phyloP scores from a whole-genome alignment of 2,113 vertebrate species.

The Strigops habroptila region DNA sequence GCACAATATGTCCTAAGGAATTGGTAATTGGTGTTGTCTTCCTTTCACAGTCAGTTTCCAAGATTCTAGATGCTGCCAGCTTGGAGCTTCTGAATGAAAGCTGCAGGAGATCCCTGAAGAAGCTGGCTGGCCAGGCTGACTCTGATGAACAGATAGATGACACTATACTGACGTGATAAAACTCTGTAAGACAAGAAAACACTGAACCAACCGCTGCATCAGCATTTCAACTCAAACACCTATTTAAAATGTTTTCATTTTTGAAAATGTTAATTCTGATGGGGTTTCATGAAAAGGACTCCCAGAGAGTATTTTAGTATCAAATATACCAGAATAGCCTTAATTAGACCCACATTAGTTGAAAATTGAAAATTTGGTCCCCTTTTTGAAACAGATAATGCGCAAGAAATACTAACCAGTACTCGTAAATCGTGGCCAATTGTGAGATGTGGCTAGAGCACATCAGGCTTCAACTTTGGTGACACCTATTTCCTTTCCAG shows the following conservation, averaged over 20 bases:
- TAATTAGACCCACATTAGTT: constrained; percentile 72
- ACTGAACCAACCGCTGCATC: constrained; percentile 10
- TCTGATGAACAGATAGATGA: constrained; percentile 94
- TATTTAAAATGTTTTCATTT: constrained; percentile 77
- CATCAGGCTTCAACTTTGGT: constrained; percentile 3
- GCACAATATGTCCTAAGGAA: background rate
- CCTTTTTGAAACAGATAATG: constrained; percentile 43
- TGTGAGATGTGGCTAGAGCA: background rate
- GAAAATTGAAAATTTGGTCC: constrained; percentile 64
- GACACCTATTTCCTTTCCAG: constrained; percentile 3
- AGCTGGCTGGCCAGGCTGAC: constrained; percentile 87
- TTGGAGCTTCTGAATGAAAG: constrained; percentile 90
- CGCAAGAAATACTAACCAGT: background rate
- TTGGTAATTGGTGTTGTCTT: background rate
- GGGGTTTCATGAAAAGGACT: constrained; percentile 70
- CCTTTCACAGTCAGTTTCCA: constrained; percentile 78
- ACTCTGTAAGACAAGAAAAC: background rate
- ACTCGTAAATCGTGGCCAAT: background rate
- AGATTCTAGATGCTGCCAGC: constrained; percentile 91
- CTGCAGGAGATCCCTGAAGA: constrained; percentile 90
- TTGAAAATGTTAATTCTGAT: constrained; percentile 76
- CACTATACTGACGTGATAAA: constrained; percentile 92
- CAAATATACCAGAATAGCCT: constrained; percentile 77
- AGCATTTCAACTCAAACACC: constrained; percentile 60
- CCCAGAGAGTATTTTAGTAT: constrained; percentile 78